Evolutionary conservation across 2,797 vertebrate species (phyloP).

Genomic region (Sitta carolinensis): DNA sequence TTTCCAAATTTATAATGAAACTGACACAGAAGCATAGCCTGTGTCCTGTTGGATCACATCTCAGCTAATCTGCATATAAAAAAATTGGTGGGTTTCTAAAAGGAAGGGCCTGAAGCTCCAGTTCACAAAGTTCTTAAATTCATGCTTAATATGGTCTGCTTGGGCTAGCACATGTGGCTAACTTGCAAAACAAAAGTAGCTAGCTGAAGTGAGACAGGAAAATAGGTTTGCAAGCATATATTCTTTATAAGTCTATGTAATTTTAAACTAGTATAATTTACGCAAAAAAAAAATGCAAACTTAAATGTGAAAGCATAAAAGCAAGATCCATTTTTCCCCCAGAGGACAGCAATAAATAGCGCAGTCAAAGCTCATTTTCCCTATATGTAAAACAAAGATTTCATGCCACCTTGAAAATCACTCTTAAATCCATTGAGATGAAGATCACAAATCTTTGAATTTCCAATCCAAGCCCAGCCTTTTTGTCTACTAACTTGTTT

Average conservation of each 20-base stretch:
- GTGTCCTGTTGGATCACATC: not conserved
- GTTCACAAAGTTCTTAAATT: not conserved
- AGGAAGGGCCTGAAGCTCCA: not conserved
- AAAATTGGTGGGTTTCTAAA: not conserved
- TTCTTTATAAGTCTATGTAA: not conserved
- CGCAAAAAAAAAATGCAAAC: not conserved
- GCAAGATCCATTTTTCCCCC: not conserved
- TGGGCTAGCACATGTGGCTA: not conserved
- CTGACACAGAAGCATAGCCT: not conserved
- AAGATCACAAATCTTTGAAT: not conserved
- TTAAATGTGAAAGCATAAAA: not conserved
- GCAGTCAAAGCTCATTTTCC: not conserved
- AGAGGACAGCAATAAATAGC: not conserved
- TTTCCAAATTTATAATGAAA: conserved; percentile 10
- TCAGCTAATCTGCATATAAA: not conserved
- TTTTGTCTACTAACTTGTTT: not conserved
- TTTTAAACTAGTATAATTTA: not conserved
- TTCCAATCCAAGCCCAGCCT: not conserved
- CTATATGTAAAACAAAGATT: not conserved
- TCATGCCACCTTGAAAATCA: not conserved
- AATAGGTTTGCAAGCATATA: not conserved
- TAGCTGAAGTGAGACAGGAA: not conserved
- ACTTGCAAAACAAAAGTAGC: not conserved
- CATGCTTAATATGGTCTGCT: not conserved
- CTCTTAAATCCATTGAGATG: not conserved